Evolutionary conservation across 2,888 invertebrate species (phyloP), one percentile per base, ranked within the genome.

Genomic region (Tetanocera ferruginea): DNA sequence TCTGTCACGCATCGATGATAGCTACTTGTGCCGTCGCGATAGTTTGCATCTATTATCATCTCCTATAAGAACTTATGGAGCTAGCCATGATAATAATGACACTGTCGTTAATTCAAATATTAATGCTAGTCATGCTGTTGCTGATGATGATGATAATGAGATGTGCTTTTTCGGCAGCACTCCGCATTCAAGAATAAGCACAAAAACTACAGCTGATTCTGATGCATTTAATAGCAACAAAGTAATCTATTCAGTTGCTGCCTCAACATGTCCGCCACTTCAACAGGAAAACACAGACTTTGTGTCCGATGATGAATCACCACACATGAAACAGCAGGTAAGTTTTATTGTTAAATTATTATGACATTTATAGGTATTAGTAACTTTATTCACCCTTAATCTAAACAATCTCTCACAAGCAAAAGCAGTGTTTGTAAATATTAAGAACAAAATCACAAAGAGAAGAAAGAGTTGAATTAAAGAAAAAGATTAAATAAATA

Each of bases 1-100:
- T 17, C 70, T 85, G 67, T 85, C 85, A 23, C 81, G 85, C 31
- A 86, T 86, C 57, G 85, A 85, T 1, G 83, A 86, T 11, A 84
- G 82, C 76, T 86, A 84, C 49, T 84, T 84, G 31, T 84, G 82
- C 49, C 84, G 85, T n/a, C 79, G 82, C 17, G 84, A 86, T 72
- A 86, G 85, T 67, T 67, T 85, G 17, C 85, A 85, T 62, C 72
- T 86, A 37, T 83, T 85, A 60, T 81, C 85, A 3, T 85, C 85
- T 5, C 83, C 85, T 5, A 14, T 55, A 23, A 37, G 31, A 3
- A n/a, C 34, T 52, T 19, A 19, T 52, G 14, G 4, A 66, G 14
- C 8, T 5, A 14, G 9, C 11, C 14, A 28, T n/a, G n/a, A 49
- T 55, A n/a, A 51, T 60, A 31, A 23, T 23, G 25, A 5, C 14